A percentile compares a stretch with the other conserved stretches of the same genome.
Conservation (phyloP, 1,140 invertebrate species). For the Dendrolimus kikuchii region DNA sequence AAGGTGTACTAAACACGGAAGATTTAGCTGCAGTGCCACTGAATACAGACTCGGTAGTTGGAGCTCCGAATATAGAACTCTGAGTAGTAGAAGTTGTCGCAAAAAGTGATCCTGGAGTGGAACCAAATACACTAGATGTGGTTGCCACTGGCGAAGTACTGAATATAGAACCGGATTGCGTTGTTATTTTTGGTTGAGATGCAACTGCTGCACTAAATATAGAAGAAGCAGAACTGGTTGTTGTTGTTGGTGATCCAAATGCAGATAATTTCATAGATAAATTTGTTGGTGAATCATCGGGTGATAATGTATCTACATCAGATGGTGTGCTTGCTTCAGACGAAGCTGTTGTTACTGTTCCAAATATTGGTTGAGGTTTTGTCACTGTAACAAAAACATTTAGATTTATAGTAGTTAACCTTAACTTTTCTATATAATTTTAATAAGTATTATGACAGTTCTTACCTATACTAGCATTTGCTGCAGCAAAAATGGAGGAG, state of each 20-base stretch:
- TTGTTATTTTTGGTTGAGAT: constrained; percentile 20
- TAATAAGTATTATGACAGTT: no score
- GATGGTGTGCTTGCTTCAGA: not conserved
- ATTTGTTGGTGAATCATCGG: constrained; percentile 2
- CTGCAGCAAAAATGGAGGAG: constrained; percentile 27
- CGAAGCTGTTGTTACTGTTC: not conserved
- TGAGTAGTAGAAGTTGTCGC: constrained; percentile 7
- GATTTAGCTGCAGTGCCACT: constrained; percentile 12
- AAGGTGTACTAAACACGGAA: constrained; percentile 24
- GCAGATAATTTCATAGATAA: constrained; percentile 1
- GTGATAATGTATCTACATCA: constrained; percentile 2
- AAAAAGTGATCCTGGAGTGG: constrained; percentile 11
- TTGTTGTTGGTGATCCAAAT: constrained; percentile 6
- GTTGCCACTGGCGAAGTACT: constrained; percentile 16
- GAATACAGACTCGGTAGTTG: not conserved
- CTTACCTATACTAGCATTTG: constrained; percentile 6
- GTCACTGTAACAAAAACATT: constrained; percentile 20
- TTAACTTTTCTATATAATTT: no score
- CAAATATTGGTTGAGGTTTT: constrained; percentile 16
- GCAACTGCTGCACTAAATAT: constrained; percentile 35
- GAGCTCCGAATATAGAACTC: constrained; percentile 19
- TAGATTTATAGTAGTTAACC: not conserved
- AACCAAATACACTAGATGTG: constrained; percentile 7
- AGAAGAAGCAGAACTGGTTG: constrained; percentile 22
- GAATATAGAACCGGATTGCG: constrained; percentile 20